Conservation (phyloP, 2,888 invertebrate genomes). For the Fragum fragum region DNA sequence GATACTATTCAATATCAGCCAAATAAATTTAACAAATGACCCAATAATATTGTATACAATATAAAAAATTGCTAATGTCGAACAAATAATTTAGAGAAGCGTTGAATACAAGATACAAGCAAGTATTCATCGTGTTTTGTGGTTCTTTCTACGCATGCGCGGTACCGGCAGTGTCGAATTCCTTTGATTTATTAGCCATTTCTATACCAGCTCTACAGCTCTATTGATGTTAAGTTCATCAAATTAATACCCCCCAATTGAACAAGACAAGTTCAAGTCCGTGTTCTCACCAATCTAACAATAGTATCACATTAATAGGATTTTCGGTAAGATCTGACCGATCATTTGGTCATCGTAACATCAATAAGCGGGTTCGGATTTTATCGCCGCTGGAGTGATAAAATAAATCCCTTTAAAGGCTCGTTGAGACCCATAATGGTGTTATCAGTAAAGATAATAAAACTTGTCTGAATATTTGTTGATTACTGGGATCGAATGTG, state of each 20-base stretch:
- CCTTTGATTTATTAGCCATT: conserved; percentile 9
- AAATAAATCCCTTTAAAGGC: conserved; percentile 63
- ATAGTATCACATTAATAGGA: conserved; percentile 64
- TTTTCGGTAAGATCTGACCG: conserved; percentile 49
- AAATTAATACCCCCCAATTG: conserved; percentile 25
- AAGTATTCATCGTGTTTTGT: background rate
- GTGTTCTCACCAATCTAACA: conserved; percentile 58
- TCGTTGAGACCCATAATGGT: conserved; percentile 53
- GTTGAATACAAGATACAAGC: background rate
- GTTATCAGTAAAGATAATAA: conserved; percentile 44
- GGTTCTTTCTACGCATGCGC: background rate
- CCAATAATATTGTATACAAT: too few species aligned
- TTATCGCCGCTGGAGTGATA: conserved; percentile 44
- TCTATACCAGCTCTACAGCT: background rate
- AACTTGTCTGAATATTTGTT: conserved; percentile 37
- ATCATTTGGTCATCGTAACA: conserved; percentile 38
- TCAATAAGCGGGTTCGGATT: conserved; percentile 51
- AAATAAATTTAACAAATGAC: too few species aligned
- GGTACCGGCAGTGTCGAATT: background rate
- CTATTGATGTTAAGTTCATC: conserved; percentile 14
- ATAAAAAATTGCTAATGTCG: too few species aligned
- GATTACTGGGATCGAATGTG: background rate
- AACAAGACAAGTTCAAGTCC: conserved; percentile 14
- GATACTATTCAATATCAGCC: too few species aligned
- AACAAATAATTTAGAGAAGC: too few species aligned